Conservation (phyloP, 2,113 vertebrate species). For the Amblyornis subalaris region DNA sequence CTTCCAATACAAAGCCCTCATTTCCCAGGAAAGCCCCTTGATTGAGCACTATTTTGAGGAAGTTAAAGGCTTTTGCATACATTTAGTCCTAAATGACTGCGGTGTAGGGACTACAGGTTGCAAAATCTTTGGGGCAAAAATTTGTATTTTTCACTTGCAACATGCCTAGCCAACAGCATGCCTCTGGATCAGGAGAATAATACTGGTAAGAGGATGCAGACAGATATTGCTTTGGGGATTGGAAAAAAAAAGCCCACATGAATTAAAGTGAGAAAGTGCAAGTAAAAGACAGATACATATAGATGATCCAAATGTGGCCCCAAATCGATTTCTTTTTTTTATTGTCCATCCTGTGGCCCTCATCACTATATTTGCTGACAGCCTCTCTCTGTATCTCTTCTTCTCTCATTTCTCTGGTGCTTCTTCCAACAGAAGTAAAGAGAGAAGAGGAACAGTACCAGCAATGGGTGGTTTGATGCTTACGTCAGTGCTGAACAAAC, state of each 20-base stretch:
- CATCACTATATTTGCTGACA: background rate
- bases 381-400: background rate
- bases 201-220: background rate
- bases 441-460: background rate
- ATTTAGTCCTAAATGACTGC: background rate
- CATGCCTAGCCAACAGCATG: background rate
- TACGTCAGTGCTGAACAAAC: background rate
- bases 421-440: background rate
- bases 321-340: background rate
- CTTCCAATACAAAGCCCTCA: background rate
- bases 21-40: background rate
- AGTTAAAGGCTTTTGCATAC: background rate
- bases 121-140: background rate
- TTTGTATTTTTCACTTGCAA: background rate
- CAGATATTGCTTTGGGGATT: background rate
- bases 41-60: background rate
- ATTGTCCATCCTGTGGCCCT: too few relatives aligned
- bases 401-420: background rate
- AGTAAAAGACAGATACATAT: background rate
- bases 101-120: background rate
- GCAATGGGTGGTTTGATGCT: background rate
- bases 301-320: background rate
- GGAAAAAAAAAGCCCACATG: background rate
- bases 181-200: background rate
- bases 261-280: background rate